Conservation (phyloP, 2,888 invertebrate genomes). For the Pilophorus perplexus region DNA sequence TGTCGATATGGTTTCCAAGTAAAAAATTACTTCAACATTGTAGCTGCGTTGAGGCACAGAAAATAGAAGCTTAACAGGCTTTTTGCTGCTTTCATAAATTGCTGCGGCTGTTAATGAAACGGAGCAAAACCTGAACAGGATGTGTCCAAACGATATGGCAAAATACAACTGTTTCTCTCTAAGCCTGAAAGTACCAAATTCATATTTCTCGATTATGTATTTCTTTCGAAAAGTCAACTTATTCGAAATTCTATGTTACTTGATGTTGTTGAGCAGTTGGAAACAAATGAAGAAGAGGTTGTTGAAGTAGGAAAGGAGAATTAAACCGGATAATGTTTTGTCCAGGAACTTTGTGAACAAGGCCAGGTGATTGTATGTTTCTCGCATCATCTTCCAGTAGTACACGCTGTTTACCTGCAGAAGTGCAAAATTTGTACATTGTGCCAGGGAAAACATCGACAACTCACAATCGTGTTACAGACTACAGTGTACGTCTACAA, state of each 20-base stretch:
- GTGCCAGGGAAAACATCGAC: too few species aligned
- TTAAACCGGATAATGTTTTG: conserved; percentile 48
- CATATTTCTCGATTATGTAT: too few species aligned
- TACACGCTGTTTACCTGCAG: conserved; percentile 47
- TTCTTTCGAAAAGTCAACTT: too few species aligned
- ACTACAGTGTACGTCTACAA: too few species aligned
- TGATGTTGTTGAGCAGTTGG: conserved; percentile 48
- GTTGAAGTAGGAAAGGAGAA: conserved; percentile 50
- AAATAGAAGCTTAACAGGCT: conserved; percentile 60
- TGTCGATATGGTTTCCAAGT: background rate
- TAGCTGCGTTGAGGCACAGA: conserved; percentile 63
- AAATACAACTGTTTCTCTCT: too few species aligned
- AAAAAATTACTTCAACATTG: conserved; percentile 58
- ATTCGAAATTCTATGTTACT: too few species aligned
- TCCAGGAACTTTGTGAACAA: conserved; percentile 49
- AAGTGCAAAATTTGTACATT: too few species aligned
- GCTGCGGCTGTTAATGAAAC: conserved; percentile 64
- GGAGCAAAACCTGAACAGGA: conserved; percentile 61
- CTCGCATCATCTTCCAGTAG: conserved; percentile 49
- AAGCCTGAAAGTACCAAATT: too few species aligned
- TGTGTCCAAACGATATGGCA: conserved; percentile 64
- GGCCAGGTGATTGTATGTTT: conserved; percentile 49
- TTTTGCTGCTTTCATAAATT: conserved; percentile 59
- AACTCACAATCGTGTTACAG: too few species aligned
- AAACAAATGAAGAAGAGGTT: conserved; percentile 51